These are phyloP conservation scores for Grammomys dolichurus DNA, from an alignment of 2,113 vertebrate species.

Conservation along the genomic window DNA sequence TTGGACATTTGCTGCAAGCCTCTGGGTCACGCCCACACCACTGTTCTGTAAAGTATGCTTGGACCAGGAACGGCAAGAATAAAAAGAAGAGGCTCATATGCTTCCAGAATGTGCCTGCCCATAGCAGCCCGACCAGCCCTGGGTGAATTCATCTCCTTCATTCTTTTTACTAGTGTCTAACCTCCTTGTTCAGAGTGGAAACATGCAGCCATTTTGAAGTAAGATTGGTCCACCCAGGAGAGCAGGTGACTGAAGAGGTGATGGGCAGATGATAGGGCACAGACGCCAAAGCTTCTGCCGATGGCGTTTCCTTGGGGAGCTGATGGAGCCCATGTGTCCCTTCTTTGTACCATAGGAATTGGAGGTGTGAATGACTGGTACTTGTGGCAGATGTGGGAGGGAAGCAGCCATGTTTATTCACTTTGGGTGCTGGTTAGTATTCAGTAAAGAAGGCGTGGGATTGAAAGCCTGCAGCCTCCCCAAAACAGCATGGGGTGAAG, in stretches of 20 bases:
- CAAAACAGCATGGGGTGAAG: not conserved
- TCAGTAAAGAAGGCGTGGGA: not conserved
- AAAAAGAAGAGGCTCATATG: not conserved
- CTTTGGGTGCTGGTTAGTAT: not conserved
- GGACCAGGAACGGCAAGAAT: not conserved
- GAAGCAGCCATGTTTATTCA: no score
- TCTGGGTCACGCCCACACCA: not conserved
- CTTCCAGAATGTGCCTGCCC: not conserved
- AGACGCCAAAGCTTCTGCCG: not conserved
- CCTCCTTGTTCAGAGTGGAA: not conserved
- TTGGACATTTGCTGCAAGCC: not conserved
- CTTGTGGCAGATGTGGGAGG: rapidly evolving
- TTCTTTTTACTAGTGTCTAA: not conserved
- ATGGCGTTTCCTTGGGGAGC: rapidly evolving
- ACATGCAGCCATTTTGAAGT: not conserved
- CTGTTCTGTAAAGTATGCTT: not conserved
- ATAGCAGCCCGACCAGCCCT: not conserved
- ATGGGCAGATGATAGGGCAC: no score
- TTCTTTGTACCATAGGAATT: not conserved
- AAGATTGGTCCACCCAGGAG: not conserved
- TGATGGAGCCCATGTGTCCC: not conserved
- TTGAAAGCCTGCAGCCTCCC: not conserved
- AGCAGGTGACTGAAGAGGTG: not conserved
- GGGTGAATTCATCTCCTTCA: not conserved
- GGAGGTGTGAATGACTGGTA: rapidly evolving